phyloP scores from a whole-genome alignment of 2,888 invertebrate species.

The Ecliptopera silaceata region DNA sequence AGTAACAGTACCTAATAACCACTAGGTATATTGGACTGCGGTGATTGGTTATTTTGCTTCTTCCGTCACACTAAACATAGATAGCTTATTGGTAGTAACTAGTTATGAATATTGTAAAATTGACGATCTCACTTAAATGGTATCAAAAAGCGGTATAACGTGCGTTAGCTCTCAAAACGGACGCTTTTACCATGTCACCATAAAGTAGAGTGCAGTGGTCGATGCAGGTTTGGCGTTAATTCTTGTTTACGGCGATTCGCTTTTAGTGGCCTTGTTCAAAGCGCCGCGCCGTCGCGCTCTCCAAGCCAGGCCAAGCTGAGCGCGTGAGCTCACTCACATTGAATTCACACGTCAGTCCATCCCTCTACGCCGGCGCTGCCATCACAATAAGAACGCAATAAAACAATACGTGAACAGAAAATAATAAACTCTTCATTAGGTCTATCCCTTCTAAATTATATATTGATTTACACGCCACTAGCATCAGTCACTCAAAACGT shows the following conservation, averaged over 20 bases:
- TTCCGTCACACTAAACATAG: too few relatives aligned
- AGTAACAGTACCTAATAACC: too few relatives aligned
- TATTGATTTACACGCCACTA: neutral
- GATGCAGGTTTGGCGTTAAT: slow-evolving; percentile 77
- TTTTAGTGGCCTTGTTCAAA: slow-evolving; percentile 74
- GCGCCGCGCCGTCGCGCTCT: slow-evolving; percentile 38
- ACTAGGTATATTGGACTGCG: too few relatives aligned
- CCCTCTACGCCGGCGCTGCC: slow-evolving; percentile 12
- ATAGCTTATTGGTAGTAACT: too few relatives aligned
- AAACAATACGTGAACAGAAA: neutral
- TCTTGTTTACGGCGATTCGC: slow-evolving; percentile 79
- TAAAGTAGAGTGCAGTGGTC: slow-evolving; percentile 77
- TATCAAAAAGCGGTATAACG: slow-evolving; percentile 36
- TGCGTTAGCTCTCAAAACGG: slow-evolving; percentile 57
- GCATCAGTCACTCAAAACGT: neutral
- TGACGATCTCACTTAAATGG: slow-evolving; percentile 3
- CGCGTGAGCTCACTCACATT: slow-evolving; percentile 56
- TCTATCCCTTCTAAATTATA: neutral
- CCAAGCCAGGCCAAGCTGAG: slow-evolving; percentile 25
- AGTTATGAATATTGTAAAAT: neutral
- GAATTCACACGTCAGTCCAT: slow-evolving; percentile 45
- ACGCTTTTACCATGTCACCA: slow-evolving; percentile 72
- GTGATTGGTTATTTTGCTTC: too few relatives aligned
- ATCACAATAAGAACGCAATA: slow-evolving; percentile 6
- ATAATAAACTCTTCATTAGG: too few relatives aligned